Evolutionary conservation across 2,113 vertebrate species (phyloP).

Genomic region (Hydrolagus affinis): DNA sequence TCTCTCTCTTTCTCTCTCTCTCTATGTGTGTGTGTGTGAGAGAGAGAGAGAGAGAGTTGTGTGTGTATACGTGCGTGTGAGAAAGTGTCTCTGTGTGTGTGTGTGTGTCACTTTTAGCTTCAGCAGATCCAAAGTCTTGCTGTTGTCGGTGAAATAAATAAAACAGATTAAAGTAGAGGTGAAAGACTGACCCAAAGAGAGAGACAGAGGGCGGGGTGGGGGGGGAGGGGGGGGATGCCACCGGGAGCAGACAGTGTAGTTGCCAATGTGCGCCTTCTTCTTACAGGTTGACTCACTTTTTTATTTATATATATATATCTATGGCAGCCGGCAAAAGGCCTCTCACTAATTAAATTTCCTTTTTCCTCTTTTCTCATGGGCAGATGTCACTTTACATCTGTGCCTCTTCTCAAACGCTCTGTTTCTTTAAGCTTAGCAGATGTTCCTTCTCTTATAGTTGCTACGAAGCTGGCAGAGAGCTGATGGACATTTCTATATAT

Average conservation of each 20-base stretch:
- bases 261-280: constrained; percentile 8
- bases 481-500: not conserved
- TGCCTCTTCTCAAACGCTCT: constrained; percentile 61
- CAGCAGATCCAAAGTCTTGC: not conserved
- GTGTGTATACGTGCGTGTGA: too few species aligned
- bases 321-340: constrained; percentile 56
- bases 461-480: constrained; percentile 19
- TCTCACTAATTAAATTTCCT: constrained; percentile 73
- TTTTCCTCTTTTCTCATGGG: constrained; percentile 68
- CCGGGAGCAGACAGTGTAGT: not conserved
- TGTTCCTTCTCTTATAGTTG: constrained; percentile 46
- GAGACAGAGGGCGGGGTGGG: not conserved
- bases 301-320: too few species aligned
- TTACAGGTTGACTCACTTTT: constrained; percentile 17
- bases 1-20: too few species aligned
- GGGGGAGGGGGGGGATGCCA: not conserved
- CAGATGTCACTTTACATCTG: constrained; percentile 96
- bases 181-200: not conserved
- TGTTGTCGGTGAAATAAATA: not conserved
- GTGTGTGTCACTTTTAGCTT: not conserved
- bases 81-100: too few species aligned
- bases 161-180: not conserved
- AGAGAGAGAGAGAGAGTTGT: too few species aligned
- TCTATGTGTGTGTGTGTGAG: too few species aligned
- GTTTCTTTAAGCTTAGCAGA: constrained; percentile 55